Evolutionary conservation across 2,113 vertebrate species (phyloP).

Genomic region (Dipodomys stephensi): DNA sequence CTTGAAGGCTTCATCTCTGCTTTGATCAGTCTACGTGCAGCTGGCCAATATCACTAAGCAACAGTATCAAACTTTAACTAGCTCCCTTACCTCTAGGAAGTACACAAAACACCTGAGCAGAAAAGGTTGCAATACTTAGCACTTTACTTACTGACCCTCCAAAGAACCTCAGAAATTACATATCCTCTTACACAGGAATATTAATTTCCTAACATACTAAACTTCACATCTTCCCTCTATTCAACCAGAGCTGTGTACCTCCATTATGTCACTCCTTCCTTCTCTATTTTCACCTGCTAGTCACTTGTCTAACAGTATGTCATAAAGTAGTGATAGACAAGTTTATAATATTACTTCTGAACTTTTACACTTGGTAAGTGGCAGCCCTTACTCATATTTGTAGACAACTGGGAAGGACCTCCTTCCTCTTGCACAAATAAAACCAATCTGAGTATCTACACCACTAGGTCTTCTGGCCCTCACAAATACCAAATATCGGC

Average conservation of each 20-base stretch:
- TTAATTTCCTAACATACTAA: neutral
- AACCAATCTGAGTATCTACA: neutral
- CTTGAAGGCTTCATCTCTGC: neutral
- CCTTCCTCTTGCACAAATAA: no score
- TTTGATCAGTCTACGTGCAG: neutral
- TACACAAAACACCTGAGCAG: neutral
- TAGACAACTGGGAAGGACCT: neutral
- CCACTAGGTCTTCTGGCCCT: neutral
- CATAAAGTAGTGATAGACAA: neutral
- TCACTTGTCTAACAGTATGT: neutral
- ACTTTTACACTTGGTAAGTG: neutral
- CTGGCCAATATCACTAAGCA: neutral
- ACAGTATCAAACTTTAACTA: neutral
- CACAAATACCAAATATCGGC: neutral
- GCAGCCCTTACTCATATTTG: no score
- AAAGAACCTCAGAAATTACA: neutral
- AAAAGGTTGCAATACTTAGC: neutral
- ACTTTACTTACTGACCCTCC: neutral
- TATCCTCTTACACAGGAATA: neutral
- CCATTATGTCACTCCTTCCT: neutral
- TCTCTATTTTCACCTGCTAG: neutral
- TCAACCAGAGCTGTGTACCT: neutral
- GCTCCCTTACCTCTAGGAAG: neutral
- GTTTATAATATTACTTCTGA: neutral
- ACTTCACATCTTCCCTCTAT: neutral